phyloP scores from a whole-genome alignment of 1,140 invertebrate species.

The Dufourea novaeangliae region DNA sequence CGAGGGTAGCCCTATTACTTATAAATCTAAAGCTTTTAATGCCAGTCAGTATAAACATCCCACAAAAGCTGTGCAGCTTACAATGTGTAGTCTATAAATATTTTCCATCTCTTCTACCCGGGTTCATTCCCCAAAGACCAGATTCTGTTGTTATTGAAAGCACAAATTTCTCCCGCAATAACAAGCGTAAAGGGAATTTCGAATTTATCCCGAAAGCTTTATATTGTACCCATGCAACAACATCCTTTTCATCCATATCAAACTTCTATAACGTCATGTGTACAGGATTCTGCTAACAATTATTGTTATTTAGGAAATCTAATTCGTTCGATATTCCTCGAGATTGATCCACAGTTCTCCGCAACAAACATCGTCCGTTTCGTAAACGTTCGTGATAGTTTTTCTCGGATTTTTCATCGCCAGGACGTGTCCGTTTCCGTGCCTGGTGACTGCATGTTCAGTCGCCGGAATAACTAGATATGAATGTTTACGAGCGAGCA shows the following conservation, averaged over 20 bases:
- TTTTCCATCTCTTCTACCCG: too few relatives aligned
- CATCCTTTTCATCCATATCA: background rate
- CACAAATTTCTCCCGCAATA: too few relatives aligned
- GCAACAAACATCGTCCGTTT: slow-evolving; percentile 22
- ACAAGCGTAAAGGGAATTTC: too few relatives aligned
- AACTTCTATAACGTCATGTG: background rate
- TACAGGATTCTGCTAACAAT: background rate
- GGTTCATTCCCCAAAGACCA: too few relatives aligned
- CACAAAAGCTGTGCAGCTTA: too few relatives aligned
- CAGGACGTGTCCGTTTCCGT: background rate
- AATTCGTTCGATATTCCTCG: background rate
- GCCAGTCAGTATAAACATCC: too few relatives aligned
- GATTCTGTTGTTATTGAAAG: too few relatives aligned
- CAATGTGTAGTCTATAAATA: too few relatives aligned
- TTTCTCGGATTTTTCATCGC: slow-evolving; percentile 52
- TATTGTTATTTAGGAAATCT: background rate
- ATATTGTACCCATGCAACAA: background rate
- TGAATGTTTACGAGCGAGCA: slow-evolving; percentile 61
- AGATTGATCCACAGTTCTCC: background rate
- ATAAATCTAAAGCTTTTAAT: too few relatives aligned
- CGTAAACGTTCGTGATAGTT: slow-evolving; percentile 42
- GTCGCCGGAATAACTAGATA: slow-evolving; percentile 53
- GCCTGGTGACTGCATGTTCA: background rate
- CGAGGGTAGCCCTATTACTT: too few relatives aligned
- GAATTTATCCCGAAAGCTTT: background rate